Percentiles rank a stretch among this genome's conserved stretches.
Evolutionary conservation across 2,797 vertebrate species (phyloP).

Genomic region (Chelmon rostratus): DNA sequence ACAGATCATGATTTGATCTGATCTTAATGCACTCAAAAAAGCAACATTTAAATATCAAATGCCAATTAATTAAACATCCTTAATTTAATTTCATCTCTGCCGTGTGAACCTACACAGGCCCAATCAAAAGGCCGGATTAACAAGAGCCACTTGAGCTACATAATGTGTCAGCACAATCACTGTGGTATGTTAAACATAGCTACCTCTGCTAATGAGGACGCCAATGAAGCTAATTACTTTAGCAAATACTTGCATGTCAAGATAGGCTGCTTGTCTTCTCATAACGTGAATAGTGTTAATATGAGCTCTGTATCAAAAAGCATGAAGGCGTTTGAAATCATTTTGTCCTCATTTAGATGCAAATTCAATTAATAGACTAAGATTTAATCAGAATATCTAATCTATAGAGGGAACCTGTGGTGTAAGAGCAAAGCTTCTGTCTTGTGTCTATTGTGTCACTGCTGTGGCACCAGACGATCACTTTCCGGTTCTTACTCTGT

Average conservation of each 20-base stretch:
- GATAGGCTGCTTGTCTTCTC: constrained; percentile 33
- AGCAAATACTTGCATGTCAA: constrained; percentile 30
- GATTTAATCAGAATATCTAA: constrained; percentile 16
- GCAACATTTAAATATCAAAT: constrained; percentile 20
- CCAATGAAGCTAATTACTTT: constrained; percentile 56
- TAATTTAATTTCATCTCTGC: constrained; percentile 34
- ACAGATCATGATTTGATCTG: neutral
- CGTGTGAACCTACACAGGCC: constrained; percentile 25
- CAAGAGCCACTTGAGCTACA: constrained; percentile 44
- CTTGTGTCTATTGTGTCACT: neutral
- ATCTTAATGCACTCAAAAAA: constrained; percentile 29
- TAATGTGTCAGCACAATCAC: constrained; percentile 45
- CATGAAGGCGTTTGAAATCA: neutral
- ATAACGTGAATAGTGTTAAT: constrained; percentile 8
- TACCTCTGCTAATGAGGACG: constrained; percentile 39
- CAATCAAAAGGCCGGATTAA: constrained; percentile 52
- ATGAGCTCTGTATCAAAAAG: constrained; percentile 16
- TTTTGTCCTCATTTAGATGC: constrained; percentile 23
- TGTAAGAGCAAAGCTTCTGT: neutral
- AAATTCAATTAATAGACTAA: neutral
- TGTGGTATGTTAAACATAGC: constrained; percentile 45
- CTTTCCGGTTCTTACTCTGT: constrained; percentile 83
- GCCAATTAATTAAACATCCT: constrained; percentile 8
- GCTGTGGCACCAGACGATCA: neutral
- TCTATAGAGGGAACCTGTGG: neutral